Evolutionary conservation across 2,888 invertebrate species (phyloP), one percentile per base, ranked within the genome.

Genomic region (Euzetes globulus): DNA sequence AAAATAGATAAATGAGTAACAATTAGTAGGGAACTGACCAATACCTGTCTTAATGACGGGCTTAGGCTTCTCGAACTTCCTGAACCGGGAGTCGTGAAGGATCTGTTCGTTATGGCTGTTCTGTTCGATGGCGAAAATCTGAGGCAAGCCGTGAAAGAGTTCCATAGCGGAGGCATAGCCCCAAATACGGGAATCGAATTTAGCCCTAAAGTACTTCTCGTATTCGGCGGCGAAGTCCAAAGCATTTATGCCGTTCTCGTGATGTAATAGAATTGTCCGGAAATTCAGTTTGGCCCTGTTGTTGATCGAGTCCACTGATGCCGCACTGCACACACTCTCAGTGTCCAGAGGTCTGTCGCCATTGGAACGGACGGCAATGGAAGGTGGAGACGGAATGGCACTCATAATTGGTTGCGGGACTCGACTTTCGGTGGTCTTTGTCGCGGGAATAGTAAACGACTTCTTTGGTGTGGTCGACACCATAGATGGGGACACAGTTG

Each of bases 41-140:
- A 33, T 68, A 68, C 68, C 45, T 13, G 19, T 33, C 7, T 33
- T 33, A 7, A 7, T 33, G 4, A 6, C 33, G 33, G 22, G 41
- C 22, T 37, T 65, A 3, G 33, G 65, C 6, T 29, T 65, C 2
- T 65, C 68, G 22, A 68, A 68, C 45, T 41, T 41, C 15, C 45
- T 68, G 45, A 41, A 68, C 5, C 68, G 37, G 19, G 45, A 5
- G 68, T 68, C 68, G 37, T 68, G 68, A n/a, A 68, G 22, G 9
- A 68, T 68, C 2, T 1, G 0, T 6, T 68, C 68, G n/a, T 19
- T 45, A 1, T 19, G 1, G 6, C 22, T 45, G 9, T n/a, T 68
- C 7, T 1, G 22, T 22, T 68, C 68, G 4, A 68, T 68, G 41
- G 68, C 41, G 19, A 68, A 68, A 9, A 68, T 22, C 2, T 19